These are phyloP conservation scores for Drosophila bipectinata DNA, from an alignment of 1,140 invertebrate species.

Conservation along the genomic window DNA sequence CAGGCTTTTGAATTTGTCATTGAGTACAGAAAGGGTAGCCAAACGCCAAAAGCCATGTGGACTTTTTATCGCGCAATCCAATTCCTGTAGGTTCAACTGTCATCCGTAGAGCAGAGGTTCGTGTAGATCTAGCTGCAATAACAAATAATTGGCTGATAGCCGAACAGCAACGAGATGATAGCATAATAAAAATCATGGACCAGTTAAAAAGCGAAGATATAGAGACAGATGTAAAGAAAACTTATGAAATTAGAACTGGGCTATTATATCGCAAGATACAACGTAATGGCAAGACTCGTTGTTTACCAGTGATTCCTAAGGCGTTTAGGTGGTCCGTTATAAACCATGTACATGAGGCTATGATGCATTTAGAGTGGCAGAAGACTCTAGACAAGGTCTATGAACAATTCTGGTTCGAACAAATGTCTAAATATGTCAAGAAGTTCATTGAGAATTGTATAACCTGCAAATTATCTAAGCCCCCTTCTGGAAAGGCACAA, in stretches of 20 bases:
- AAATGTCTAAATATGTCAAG: constrained; percentile 3
- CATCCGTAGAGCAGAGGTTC: no score
- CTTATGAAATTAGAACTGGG: not conserved
- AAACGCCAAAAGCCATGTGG: no score
- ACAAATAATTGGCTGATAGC: no score
- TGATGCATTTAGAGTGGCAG: not conserved
- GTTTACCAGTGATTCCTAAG: no score
- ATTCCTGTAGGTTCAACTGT: no score
- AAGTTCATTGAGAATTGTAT: constrained; percentile 6
- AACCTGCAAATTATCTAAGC: constrained; percentile 10
- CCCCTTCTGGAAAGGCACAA: constrained; percentile 5
- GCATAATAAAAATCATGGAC: not conserved
- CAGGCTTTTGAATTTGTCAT: no score
- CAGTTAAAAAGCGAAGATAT: constrained; percentile 1
- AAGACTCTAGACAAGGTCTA: constrained; percentile 15
- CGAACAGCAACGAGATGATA: not conserved
- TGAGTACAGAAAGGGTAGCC: no score
- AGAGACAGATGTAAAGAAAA: not conserved
- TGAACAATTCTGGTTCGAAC: not conserved
- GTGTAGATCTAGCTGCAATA: no score
- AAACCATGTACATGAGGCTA: constrained; percentile 12
- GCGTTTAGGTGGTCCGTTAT: constrained; percentile 6
- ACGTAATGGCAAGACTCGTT: no score
- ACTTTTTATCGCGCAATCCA: no score
- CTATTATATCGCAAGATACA: no score